Evolutionary conservation across 2,797 vertebrate species (phyloP).

Genomic region (Schizopygopsis malacanthus): DNA sequence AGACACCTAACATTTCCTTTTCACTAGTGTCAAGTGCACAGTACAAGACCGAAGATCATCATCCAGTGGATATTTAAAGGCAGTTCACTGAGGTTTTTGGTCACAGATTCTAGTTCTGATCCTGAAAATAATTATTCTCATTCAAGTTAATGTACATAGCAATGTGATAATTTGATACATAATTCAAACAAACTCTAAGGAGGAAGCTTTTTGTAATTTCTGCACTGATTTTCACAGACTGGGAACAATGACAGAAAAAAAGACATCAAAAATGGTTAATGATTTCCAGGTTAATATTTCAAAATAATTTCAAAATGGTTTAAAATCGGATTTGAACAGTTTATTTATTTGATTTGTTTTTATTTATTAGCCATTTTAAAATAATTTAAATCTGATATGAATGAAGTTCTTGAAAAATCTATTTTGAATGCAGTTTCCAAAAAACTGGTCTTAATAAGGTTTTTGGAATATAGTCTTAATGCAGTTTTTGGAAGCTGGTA

Average conservation of each 20-base stretch:
- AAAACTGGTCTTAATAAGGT: not conserved
- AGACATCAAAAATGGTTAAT: not conserved
- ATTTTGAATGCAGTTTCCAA: not conserved
- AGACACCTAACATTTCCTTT: slow-evolving; percentile 9
- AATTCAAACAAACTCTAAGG: not conserved
- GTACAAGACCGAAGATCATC: not conserved
- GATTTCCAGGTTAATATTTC: not conserved
- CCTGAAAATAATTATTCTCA: slow-evolving; percentile 16
- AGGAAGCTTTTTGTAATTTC: not conserved
- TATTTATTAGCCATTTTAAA: not conserved
- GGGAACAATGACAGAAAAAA: not conserved
- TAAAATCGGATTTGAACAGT: not conserved
- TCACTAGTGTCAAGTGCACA: not conserved
- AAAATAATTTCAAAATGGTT: no score
- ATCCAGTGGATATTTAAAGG: not conserved
- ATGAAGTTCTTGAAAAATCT: not conserved
- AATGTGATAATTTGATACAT: not conserved
- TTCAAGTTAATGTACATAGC: not conserved
- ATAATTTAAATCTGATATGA: not conserved
- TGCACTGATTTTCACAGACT: not conserved
- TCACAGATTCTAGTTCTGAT: not conserved
- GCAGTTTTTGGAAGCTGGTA: no score
- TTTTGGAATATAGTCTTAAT: no score
- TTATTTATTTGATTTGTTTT: not conserved
- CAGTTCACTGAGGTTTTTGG: not conserved